A percentile compares a stretch with the other conserved stretches of the same genome.
phyloP scores from a whole-genome alignment of 2,888 invertebrate species.

The Nymphalis polychloros region DNA sequence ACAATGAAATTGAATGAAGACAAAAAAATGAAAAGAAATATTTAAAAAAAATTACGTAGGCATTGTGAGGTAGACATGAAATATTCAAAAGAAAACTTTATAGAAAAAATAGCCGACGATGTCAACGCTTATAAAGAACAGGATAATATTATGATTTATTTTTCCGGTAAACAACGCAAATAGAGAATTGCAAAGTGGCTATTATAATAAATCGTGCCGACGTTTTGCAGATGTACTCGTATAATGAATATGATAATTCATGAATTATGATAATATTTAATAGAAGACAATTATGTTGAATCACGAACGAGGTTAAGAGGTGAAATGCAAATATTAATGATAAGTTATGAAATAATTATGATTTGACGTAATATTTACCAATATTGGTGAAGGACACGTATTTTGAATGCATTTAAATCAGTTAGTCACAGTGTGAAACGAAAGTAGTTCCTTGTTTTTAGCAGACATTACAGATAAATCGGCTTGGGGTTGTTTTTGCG shows the following conservation, averaged over 20 bases:
- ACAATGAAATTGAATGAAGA: neutral
- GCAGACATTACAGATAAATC: too few species aligned
- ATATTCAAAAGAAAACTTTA: constrained; percentile 12
- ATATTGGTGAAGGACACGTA: neutral
- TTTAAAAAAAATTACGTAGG: neutral
- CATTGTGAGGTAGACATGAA: constrained; percentile 3
- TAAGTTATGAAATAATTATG: neutral
- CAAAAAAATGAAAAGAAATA: neutral
- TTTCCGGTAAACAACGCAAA: constrained; percentile 31
- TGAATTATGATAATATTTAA: constrained; percentile 38
- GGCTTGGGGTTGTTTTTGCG: too few species aligned
- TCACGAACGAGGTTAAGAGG: constrained; percentile 35
- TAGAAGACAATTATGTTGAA: constrained; percentile 36
- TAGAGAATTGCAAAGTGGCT: constrained; percentile 25
- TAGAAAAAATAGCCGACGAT: constrained; percentile 10
- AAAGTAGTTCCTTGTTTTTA: too few species aligned
- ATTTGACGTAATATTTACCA: neutral
- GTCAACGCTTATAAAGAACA: constrained; percentile 13
- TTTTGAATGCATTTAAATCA: neutral
- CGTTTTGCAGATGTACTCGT: constrained; percentile 32
- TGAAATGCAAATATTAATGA: constrained; percentile 1
- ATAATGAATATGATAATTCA: constrained; percentile 37
- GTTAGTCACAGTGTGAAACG: neutral
- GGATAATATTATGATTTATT: constrained; percentile 25
- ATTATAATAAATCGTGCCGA: constrained; percentile 38